Conservation (phyloP, 2,888 invertebrate species). For the Heterodera filipjevi region DNA sequence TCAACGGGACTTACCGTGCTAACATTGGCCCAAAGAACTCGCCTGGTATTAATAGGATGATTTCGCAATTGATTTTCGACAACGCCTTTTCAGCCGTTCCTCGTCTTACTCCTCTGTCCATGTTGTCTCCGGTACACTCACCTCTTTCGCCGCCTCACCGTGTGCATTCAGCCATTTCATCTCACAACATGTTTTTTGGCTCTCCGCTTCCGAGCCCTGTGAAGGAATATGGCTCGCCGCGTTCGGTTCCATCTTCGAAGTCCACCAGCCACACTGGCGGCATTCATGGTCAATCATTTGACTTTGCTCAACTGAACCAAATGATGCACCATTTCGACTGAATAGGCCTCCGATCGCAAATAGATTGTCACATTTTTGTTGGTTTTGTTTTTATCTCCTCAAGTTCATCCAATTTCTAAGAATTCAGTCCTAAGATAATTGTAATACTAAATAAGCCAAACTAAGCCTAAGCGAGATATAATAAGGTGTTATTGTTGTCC, state of each 20-base stretch:
- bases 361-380: conserved; percentile 10
- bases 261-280: neutral
- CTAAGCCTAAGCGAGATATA: conserved; percentile 1
- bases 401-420: conserved; percentile 7
- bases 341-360: neutral
- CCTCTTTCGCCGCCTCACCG: conserved; percentile 25
- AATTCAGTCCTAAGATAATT: neutral
- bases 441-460: conserved; percentile 12
- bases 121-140: conserved; percentile 25
- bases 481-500: conserved; percentile 7
- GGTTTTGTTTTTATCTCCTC: conserved; percentile 7
- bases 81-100: conserved; percentile 25
- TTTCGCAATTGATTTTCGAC: neutral
- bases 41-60: neutral
- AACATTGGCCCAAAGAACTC: conserved; percentile 21
- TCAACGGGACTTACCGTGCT: conserved; percentile 93
- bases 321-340: conserved; percentile 2
- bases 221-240: neutral
- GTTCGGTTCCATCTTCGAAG: conserved; percentile 15
- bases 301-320: conserved; percentile 15
- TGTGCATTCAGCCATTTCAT: conserved; percentile 16
- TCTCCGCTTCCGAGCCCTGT: conserved; percentile 27
- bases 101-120: conserved; percentile 29
- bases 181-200: conserved; percentile 24
- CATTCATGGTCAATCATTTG: neutral